Conservation (phyloP, 2,888 invertebrate genomes). For the Temnothorax unifasciatus region DNA sequence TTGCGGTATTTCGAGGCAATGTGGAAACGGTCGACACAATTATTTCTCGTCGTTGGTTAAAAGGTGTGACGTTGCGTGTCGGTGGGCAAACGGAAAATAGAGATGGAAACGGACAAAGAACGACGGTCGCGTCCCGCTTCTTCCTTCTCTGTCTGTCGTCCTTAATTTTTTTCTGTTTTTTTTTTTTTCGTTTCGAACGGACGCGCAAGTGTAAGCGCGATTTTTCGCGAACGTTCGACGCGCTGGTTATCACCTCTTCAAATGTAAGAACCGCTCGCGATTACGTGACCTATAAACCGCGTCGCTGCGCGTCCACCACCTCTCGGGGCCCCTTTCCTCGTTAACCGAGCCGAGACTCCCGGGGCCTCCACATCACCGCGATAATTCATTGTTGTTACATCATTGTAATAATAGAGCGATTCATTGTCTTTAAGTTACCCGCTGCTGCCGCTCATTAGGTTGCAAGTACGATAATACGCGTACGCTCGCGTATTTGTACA, state of each 20-base stretch:
- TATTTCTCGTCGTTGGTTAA: neutral
- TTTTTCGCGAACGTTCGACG: constrained; percentile 46
- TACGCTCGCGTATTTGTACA: constrained; percentile 6
- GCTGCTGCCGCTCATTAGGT: constrained; percentile 64
- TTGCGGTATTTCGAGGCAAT: neutral
- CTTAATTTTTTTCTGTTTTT: neutral
- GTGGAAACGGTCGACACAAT: neutral
- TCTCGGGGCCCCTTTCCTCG: constrained; percentile 17
- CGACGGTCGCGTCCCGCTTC: constrained; percentile 12
- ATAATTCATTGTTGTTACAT: constrained; percentile 70
- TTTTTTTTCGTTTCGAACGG: neutral
- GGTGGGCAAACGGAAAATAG: neutral
- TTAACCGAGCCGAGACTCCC: constrained; percentile 51
- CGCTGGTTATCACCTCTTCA: constrained; percentile 52
- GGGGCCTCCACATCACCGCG: constrained; percentile 23
- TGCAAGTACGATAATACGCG: constrained; percentile 56
- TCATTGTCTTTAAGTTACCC: constrained; percentile 65
- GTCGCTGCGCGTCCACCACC: neutral
- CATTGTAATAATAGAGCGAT: constrained; percentile 67
- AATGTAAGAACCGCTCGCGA: constrained; percentile 65
- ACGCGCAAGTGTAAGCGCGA: neutral
- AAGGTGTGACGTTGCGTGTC: neutral
- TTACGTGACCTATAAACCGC: constrained; percentile 68
- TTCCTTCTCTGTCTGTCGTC: neutral
- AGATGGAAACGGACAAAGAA: neutral